A percentile compares a stretch with the other conserved stretches of the same genome.
Conservation (phyloP, 1,140 invertebrate species). For the Brachionus koreanus region DNA sequence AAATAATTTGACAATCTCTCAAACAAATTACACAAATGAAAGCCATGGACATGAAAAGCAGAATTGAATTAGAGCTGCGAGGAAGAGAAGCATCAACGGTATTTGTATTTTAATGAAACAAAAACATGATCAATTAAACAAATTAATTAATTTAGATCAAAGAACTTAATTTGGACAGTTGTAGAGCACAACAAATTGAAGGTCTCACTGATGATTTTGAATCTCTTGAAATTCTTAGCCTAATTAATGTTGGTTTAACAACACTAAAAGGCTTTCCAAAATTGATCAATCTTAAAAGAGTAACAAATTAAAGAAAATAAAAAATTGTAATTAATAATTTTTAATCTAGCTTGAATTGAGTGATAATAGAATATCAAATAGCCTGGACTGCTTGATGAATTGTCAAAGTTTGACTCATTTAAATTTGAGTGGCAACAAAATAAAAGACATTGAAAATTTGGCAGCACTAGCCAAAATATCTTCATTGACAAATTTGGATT, state of each 20-base stretch:
- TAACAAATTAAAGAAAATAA: slow-evolving; percentile 56
- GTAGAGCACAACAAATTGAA: slow-evolving; percentile 81
- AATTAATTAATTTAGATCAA: slow-evolving; percentile 64
- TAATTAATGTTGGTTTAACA: slow-evolving; percentile 91
- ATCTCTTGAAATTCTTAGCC: slow-evolving; percentile 79
- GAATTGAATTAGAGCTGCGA: slow-evolving; percentile 40
- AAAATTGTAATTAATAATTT: slow-evolving; percentile 49
- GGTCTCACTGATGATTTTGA: slow-evolving; percentile 86
- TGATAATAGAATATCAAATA: slow-evolving; percentile 82
- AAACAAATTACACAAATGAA: slow-evolving; percentile 29
- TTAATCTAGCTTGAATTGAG: slow-evolving; percentile 68
- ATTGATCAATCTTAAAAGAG: slow-evolving; percentile 79
- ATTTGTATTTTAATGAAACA: too few species aligned
- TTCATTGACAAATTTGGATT: slow-evolving; percentile 68
- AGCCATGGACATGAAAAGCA: slow-evolving; percentile 42
- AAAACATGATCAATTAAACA: background rate
- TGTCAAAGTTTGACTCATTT: slow-evolving; percentile 84
- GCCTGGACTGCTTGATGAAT: slow-evolving; percentile 74
- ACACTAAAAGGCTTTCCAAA: slow-evolving; percentile 89
- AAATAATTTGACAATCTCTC: too few species aligned
- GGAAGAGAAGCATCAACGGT: slow-evolving; percentile 26
- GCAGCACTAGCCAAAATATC: slow-evolving; percentile 74
- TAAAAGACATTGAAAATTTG: slow-evolving; percentile 85
- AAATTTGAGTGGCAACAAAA: slow-evolving; percentile 93
- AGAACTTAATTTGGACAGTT: slow-evolving; percentile 92